These are phyloP conservation scores for Dynastes tityus DNA, from an alignment of 2,888 invertebrate genomes.

Conservation along the genomic window DNA sequence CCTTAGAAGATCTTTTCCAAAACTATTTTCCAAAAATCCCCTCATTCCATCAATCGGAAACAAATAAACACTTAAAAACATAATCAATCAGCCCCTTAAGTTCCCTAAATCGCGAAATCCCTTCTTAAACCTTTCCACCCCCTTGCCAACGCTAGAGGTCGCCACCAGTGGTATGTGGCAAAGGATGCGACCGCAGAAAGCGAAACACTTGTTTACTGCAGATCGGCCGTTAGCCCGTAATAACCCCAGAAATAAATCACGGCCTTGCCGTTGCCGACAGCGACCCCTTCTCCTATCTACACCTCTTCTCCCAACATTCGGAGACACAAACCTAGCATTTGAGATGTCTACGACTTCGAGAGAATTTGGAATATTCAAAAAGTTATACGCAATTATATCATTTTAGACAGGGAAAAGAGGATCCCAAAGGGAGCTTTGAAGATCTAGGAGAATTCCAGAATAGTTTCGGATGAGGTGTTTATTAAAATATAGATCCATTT, in stretches of 20 bases:
- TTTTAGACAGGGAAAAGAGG: neutral
- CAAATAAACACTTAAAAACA: too few species aligned
- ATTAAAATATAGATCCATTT: neutral
- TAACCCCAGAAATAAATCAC: constrained; percentile 7
- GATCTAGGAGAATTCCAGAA: neutral
- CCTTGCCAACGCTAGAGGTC: too few species aligned
- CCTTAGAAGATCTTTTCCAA: too few species aligned
- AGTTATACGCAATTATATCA: neutral
- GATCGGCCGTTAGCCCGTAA: constrained; percentile 7
- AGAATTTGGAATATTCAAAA: neutral
- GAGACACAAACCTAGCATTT: too few species aligned
- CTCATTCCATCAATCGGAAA: too few species aligned
- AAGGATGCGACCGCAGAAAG: too few species aligned
- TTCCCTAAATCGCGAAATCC: too few species aligned
- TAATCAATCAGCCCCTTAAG: too few species aligned
- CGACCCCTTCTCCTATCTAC: neutral
- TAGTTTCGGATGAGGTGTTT: constrained; percentile 9
- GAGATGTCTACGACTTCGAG: neutral
- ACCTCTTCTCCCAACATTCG: neutral
- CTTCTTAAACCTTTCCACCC: too few species aligned
- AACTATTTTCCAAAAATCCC: too few species aligned
- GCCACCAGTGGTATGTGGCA: too few species aligned
- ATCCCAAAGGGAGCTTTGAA: neutral
- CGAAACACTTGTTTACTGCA: constrained; percentile 9
- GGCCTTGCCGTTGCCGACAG: neutral